Conservation (phyloP, 2,797 vertebrate genomes). For the Lagocephalus sceleratus region DNA sequence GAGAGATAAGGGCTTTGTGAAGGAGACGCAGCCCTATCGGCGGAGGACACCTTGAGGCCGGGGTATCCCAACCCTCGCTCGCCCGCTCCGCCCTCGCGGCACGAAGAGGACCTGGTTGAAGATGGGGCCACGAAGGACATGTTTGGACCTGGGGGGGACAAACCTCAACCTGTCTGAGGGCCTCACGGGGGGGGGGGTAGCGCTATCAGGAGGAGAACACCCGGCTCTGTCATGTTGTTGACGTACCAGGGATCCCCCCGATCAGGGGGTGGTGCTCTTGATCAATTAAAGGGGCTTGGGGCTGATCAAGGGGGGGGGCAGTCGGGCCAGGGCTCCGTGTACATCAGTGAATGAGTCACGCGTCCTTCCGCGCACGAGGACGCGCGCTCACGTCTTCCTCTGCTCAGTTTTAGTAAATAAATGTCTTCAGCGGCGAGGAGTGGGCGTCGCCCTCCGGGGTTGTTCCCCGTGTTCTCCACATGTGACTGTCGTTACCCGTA, state of each 20-base stretch:
- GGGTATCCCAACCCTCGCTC: slow-evolving; percentile 75
- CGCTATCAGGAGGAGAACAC: slow-evolving; percentile 50
- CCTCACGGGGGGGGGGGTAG: slow-evolving; percentile 19
- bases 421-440: too few relatives aligned
- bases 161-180: slow-evolving; percentile 19
- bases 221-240: slow-evolving; percentile 64
- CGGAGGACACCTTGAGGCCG: slow-evolving; percentile 68
- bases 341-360: too few relatives aligned
- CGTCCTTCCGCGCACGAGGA: too few relatives aligned
- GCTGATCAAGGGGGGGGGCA: too few relatives aligned
- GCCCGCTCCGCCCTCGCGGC: slow-evolving; percentile 48
- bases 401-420: too few relatives aligned
- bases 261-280: not conserved
- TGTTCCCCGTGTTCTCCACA: too few relatives aligned
- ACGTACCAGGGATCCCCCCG: slow-evolving; percentile 65
- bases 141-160: slow-evolving; percentile 7
- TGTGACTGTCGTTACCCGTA: too few relatives aligned
- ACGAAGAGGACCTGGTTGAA: slow-evolving; percentile 1
- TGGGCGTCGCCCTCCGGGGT: too few relatives aligned
- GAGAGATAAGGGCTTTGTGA: slow-evolving; percentile 65
- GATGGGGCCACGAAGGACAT: slow-evolving; percentile 1
- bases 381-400: too few relatives aligned
- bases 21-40: slow-evolving; percentile 67
- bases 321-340: too few relatives aligned
- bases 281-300: too few relatives aligned